A percentile compares a stretch with the other conserved stretches of the same genome.
Conservation (phyloP, 2,113 vertebrate species). For the Cyphomyrus discorhynchus region DNA sequence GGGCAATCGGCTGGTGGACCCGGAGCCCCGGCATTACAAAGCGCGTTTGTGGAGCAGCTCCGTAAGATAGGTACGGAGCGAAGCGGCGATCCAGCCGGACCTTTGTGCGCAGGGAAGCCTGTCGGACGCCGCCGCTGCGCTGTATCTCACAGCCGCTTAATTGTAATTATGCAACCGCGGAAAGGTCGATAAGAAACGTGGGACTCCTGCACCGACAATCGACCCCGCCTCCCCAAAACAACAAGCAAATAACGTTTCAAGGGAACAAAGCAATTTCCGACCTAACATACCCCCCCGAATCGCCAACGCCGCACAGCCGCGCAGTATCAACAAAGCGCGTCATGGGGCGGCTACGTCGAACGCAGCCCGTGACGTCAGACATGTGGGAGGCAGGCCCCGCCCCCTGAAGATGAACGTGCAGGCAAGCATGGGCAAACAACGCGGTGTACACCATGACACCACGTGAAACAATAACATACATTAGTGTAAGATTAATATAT, state of each 20-base stretch:
- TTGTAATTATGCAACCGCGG: neutral
- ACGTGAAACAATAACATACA: neutral
- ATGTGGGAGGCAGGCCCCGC: neutral
- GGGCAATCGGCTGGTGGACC: neutral
- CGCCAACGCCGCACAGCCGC: constrained; percentile 30
- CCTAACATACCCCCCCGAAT: neutral
- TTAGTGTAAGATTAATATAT: neutral
- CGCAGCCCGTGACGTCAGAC: constrained; percentile 36
- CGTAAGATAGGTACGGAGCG: neutral
- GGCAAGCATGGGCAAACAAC: neutral
- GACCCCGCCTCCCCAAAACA: neutral
- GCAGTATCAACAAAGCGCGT: constrained; percentile 36
- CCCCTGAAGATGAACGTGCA: neutral
- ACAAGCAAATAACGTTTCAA: neutral
- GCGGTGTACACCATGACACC: neutral
- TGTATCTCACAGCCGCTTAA: neutral
- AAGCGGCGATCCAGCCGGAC: constrained; percentile 28
- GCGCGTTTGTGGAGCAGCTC: neutral
- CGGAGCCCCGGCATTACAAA: neutral
- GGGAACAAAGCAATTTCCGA: constrained; percentile 25
- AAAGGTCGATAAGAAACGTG: neutral
- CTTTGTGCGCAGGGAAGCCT: neutral
- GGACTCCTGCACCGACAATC: neutral
- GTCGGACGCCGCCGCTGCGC: neutral
- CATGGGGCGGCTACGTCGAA: constrained; percentile 25